phyloP scores from a whole-genome alignment of 2,113 vertebrate genomes.

The Gavialis gangeticus region DNA sequence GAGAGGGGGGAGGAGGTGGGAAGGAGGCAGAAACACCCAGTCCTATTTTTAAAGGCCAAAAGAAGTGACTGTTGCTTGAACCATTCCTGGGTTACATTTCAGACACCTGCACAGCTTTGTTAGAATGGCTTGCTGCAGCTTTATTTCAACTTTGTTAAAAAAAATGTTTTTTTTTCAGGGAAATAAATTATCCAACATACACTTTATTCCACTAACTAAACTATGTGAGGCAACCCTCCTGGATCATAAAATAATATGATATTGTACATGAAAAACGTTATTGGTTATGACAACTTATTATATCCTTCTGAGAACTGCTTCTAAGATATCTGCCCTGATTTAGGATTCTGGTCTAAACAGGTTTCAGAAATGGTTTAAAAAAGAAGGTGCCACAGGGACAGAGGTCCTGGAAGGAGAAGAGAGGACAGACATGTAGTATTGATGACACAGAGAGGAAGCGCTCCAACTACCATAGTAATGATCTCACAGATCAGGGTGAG shows the following conservation, averaged over 20 bases:
- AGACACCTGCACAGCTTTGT: background rate
- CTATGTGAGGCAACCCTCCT: conserved; percentile 2
- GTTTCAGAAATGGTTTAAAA: background rate
- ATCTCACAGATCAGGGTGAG: background rate
- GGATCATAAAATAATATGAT: conserved; percentile 38
- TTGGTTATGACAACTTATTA: background rate
- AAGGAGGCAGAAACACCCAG: background rate
- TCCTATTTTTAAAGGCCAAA: background rate
- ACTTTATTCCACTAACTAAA: background rate
- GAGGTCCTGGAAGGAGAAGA: background rate
- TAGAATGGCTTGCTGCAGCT: background rate
- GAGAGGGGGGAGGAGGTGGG: background rate
- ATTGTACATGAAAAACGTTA: conserved; percentile 17
- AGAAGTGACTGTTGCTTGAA: background rate
- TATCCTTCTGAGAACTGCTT: background rate
- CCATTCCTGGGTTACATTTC: background rate
- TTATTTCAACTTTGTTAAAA: conserved; percentile 8
- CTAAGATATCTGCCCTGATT: background rate
- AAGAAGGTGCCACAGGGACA: background rate
- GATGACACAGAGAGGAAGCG: background rate
- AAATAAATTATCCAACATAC: background rate
- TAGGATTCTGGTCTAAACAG: background rate
- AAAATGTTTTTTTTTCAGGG: background rate
- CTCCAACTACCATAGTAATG: background rate
- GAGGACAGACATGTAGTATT: background rate